These are phyloP conservation scores for Chymomyza costata DNA, from an alignment of 1,140 invertebrate genomes.

Conservation along the genomic window DNA sequence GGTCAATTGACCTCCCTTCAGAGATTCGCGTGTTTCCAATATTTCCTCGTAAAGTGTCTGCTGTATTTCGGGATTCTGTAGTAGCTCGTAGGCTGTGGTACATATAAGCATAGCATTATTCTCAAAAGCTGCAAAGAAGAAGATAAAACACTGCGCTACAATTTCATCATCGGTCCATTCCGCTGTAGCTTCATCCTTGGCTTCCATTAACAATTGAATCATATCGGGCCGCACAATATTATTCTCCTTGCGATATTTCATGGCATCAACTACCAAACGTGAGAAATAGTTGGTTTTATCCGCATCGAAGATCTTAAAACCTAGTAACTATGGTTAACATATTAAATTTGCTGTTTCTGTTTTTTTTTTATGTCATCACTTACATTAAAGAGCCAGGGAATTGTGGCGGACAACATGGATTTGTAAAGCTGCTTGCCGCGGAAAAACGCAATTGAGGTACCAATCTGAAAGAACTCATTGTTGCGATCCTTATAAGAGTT, in stretches of 20 bases:
- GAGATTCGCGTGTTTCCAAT: conserved; percentile 59
- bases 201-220: conserved; percentile 76
- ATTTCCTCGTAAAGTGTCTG: conserved; percentile 79
- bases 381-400: conserved; percentile 41
- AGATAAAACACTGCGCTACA: conserved; percentile 76
- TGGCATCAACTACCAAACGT: conserved; percentile 66
- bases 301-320: conserved; percentile 43
- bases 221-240: conserved; percentile 75
- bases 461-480: conserved; percentile 76
- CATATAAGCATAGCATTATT: conserved; percentile 78
- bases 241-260: conserved; percentile 69
- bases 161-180: conserved; percentile 77
- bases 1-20: conserved; percentile 73
- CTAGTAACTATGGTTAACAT: conserved; percentile 37
- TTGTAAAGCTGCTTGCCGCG: conserved; percentile 41
- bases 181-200: conserved; percentile 57
- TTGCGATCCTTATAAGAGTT: conserved; percentile 75
- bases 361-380: conserved; percentile 48
- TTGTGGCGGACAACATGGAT: conserved; percentile 39
- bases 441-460: conserved; percentile 70
- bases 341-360: background rate
- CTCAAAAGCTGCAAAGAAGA: conserved; percentile 80
- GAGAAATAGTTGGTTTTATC: conserved; percentile 52
- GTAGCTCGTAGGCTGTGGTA: conserved; percentile 77
- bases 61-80: conserved; percentile 78